These are phyloP conservation scores for Steinernema hermaphroditum DNA, from an alignment of 2,888 invertebrate species.

Conservation along the genomic window DNA sequence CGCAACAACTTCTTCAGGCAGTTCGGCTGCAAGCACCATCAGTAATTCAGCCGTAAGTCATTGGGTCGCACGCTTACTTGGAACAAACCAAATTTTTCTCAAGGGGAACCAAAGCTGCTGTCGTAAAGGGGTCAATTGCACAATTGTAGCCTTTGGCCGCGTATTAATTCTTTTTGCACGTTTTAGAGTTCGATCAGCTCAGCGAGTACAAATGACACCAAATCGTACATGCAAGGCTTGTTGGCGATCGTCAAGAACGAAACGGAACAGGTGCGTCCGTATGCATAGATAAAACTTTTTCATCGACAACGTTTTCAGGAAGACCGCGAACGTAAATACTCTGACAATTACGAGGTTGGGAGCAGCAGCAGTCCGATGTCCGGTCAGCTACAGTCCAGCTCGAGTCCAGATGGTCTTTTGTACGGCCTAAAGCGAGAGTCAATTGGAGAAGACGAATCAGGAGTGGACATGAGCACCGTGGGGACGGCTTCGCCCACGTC, in stretches of 20 bases:
- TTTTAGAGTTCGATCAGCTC: constrained; percentile 25
- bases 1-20: constrained; percentile 1
- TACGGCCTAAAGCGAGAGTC: constrained; percentile 44
- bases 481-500: constrained; percentile 38
- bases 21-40: constrained; percentile 24
- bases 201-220: constrained; percentile 28
- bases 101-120: neutral
- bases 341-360: constrained; percentile 23
- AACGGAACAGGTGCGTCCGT: neutral
- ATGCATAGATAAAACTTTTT: neutral
- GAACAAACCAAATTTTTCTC: constrained; percentile 15
- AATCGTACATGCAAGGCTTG: constrained; percentile 41
- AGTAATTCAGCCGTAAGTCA: constrained; percentile 22
- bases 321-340: constrained; percentile 32
- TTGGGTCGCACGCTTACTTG: neutral
- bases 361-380: constrained; percentile 29
- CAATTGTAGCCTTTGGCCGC: neutral
- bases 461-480: constrained; percentile 54
- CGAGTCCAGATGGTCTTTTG: constrained; percentile 16
- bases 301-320: neutral
- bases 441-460: constrained; percentile 59
- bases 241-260: constrained; percentile 43
- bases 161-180: neutral
- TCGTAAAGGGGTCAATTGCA: constrained; percentile 22
- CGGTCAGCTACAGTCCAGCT: neutral